Evolutionary conservation across 92 coral and sea anemone species (phyloP).

Genomic region (Phenganax subtilis): DNA sequence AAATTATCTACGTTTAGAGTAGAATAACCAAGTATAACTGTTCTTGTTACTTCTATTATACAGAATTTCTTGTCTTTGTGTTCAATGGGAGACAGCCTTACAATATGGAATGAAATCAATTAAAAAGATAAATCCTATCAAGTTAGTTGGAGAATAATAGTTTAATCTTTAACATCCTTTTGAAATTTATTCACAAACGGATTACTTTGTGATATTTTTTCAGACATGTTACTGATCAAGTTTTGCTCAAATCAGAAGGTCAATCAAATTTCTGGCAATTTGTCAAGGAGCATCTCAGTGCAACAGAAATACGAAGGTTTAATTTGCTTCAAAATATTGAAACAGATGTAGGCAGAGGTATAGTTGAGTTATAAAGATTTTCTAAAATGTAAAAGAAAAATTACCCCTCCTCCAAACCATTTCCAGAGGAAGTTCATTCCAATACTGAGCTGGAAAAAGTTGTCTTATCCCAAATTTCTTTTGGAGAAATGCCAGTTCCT

Average conservation of each 20-base stretch:
- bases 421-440: no score
- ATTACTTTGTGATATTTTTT: neutral
- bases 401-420: no score
- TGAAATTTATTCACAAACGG: neutral
- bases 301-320: slow-evolving; percentile 74
- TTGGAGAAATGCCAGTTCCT: no score
- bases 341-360: slow-evolving; percentile 90
- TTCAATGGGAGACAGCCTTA: slow-evolving; percentile 70
- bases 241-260: slow-evolving; percentile 31
- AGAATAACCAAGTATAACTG: neutral
- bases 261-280: slow-evolving; percentile 66
- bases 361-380: neutral
- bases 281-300: slow-evolving; percentile 74
- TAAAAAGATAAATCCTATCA: slow-evolving; percentile 72
- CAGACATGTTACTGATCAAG: slow-evolving; percentile 89
- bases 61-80: slow-evolving; percentile 80
- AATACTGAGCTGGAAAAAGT: no score
- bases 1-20: neutral
- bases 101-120: slow-evolving; percentile 83
- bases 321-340: slow-evolving; percentile 63
- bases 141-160: slow-evolving; percentile 43
- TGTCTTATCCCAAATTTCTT: no score
- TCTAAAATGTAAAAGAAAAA: no score
- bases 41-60: neutral
- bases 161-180: neutral